These are phyloP conservation scores for Drosophila tani DNA, from an alignment of 1,140 invertebrate species.

Conservation along the genomic window DNA sequence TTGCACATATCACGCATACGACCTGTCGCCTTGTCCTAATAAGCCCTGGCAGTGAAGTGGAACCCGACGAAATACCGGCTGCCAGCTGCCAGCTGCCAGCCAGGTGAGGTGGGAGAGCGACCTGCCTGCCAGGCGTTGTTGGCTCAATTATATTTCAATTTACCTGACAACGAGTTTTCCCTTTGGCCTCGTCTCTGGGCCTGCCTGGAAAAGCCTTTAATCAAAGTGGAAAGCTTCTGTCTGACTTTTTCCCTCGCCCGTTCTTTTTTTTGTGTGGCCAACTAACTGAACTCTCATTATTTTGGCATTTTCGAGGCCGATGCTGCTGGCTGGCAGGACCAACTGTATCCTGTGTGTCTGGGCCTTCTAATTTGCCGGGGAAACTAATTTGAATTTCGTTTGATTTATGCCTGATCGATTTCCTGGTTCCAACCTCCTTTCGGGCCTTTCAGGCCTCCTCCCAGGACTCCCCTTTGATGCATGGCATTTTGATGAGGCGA, in stretches of 20 bases:
- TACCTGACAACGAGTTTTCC: constrained; percentile 51
- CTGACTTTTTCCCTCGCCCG: constrained; percentile 25
- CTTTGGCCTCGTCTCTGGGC: neutral
- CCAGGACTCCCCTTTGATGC: constrained; percentile 33
- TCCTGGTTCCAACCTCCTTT: neutral
- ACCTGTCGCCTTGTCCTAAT: constrained; percentile 71
- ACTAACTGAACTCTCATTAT: constrained; percentile 66
- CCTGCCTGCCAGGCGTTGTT: constrained; percentile 10
- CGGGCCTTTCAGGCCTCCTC: neutral
- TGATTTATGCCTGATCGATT: constrained; percentile 82
- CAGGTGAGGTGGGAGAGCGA: neutral
- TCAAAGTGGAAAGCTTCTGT: constrained; percentile 49
- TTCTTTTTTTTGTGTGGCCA: constrained; percentile 10
- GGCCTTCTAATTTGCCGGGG: constrained; percentile 63
- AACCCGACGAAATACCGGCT: constrained; percentile 54
- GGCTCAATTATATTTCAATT: constrained; percentile 83
- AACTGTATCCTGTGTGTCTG: constrained; percentile 7
- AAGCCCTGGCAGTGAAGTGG: constrained; percentile 24
- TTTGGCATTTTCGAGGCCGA: constrained; percentile 53
- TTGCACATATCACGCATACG: constrained; percentile 69
- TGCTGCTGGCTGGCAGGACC: constrained; percentile 44
- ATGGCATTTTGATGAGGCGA: constrained; percentile 70
- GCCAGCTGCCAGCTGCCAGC: constrained; percentile 8
- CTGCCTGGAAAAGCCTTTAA: constrained; percentile 49
- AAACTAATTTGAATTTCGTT: constrained; percentile 80